Conservation (phyloP, 2,113 vertebrate genomes). For the Eulacestoma nigropectus region DNA sequence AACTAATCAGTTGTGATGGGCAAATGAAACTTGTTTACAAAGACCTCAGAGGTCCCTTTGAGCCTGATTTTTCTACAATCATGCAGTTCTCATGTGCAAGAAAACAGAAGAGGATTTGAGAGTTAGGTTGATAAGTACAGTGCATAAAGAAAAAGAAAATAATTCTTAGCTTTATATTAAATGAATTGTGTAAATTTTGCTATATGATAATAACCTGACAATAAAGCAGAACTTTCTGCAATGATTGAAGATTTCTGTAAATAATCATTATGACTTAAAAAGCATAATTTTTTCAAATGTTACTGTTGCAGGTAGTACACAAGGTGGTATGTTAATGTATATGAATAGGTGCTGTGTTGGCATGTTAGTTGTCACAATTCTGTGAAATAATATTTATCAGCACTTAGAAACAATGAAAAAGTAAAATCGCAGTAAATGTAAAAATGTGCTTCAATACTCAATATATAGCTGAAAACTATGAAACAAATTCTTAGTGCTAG, state of each 20-base stretch:
- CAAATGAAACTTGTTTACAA: neutral
- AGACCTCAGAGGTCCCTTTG: neutral
- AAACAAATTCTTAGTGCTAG: neutral
- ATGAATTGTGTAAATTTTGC: neutral
- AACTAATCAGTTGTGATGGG: neutral
- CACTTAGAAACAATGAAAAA: neutral
- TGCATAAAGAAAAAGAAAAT: neutral
- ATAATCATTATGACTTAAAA: neutral
- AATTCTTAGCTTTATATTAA: neutral
- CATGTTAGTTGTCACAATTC: neutral
- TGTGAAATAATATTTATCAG: neutral
- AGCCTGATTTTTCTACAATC: neutral
- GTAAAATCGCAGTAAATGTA: neutral
- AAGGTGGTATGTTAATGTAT: neutral
- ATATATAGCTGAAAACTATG: neutral
- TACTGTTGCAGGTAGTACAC: neutral
- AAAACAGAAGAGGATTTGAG: neutral
- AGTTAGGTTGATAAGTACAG: neutral
- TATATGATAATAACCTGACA: neutral
- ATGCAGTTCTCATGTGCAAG: neutral
- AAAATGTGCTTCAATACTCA: neutral
- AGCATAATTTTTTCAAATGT: neutral
- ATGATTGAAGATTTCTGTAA: neutral
- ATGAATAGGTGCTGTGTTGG: neutral
- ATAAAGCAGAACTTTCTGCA: neutral